Percentiles rank a stretch among this genome's conserved stretches.
Evolutionary conservation across 2,113 vertebrate genomes (phyloP).

Genomic region (Campylomormyrus numenius): DNA sequence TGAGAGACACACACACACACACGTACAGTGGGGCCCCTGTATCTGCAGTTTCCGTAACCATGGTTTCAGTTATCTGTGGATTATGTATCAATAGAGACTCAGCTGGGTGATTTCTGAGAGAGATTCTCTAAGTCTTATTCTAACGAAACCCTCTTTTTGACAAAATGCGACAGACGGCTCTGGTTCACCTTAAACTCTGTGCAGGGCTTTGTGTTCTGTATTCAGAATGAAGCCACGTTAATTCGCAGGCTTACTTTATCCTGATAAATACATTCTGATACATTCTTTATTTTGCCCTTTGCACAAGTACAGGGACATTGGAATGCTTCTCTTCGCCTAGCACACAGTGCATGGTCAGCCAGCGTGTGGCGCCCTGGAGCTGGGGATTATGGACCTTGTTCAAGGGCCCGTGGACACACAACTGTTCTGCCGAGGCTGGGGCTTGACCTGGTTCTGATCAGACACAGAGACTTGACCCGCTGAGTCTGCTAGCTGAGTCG

Average conservation of each 20-base stretch:
- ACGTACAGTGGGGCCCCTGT: background rate
- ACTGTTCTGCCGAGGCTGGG: background rate
- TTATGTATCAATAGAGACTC: background rate
- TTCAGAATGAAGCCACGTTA: background rate
- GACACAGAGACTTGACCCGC: background rate
- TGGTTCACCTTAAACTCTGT: background rate
- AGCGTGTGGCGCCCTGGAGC: background rate
- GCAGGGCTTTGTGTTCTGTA: background rate
- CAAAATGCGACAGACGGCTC: background rate
- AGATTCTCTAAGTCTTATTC: background rate
- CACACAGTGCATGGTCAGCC: background rate
- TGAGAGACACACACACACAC: background rate
- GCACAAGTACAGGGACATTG: background rate
- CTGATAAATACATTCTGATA: background rate
- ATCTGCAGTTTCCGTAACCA: background rate
- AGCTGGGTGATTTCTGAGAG: background rate
- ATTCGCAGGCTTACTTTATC: background rate
- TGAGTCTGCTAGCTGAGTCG: background rate
- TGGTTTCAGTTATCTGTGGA: background rate
- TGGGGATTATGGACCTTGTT: background rate
- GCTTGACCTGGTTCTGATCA: background rate
- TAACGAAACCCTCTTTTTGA: background rate
- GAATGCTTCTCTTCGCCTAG: background rate
- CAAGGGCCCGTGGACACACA: background rate
- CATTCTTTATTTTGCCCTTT: background rate